phyloP scores from a whole-genome alignment of 2,888 invertebrate species.

The Belgica antarctica region DNA sequence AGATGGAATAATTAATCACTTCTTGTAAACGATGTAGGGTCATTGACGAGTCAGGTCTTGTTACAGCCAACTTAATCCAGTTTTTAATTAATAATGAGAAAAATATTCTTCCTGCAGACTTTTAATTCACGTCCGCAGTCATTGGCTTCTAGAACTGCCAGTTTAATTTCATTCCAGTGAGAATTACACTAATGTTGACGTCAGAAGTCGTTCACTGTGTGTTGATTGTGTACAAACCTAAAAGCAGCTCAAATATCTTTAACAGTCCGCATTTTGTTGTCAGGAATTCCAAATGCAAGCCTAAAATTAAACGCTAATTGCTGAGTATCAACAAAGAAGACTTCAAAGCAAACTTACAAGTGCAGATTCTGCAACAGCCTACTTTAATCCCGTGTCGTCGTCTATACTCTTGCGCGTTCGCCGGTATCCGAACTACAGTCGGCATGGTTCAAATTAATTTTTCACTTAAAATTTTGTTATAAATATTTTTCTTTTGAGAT shows the following conservation, averaged over 20 bases:
- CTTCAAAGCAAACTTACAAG: slow-evolving; percentile 56
- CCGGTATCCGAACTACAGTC: slow-evolving; percentile 17
- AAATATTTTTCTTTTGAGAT: background rate
- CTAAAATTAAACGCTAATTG: slow-evolving; percentile 24
- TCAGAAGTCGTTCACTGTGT: background rate
- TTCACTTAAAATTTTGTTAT: background rate
- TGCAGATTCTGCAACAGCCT: slow-evolving; percentile 73
- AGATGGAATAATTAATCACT: background rate
- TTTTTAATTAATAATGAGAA: no score
- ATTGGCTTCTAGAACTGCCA: no score
- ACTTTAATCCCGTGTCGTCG: slow-evolving; percentile 62
- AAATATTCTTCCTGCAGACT: no score
- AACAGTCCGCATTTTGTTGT: slow-evolving; percentile 70
- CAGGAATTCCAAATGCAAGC: slow-evolving; percentile 70
- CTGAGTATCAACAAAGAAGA: slow-evolving; percentile 4
- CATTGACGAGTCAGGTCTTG: slow-evolving; percentile 2
- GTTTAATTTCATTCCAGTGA: background rate
- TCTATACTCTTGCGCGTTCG: slow-evolving; percentile 4
- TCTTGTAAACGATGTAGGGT: background rate
- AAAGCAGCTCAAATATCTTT: slow-evolving; percentile 71
- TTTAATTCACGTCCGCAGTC: no score
- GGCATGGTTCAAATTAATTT: slow-evolving; percentile 18
- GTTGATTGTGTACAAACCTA: slow-evolving; percentile 59
- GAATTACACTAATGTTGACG: no score
- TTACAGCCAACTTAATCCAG: no score